Evolutionary conservation across 1,140 invertebrate species (phyloP).

Genomic region (Wiebesia pumilae): DNA sequence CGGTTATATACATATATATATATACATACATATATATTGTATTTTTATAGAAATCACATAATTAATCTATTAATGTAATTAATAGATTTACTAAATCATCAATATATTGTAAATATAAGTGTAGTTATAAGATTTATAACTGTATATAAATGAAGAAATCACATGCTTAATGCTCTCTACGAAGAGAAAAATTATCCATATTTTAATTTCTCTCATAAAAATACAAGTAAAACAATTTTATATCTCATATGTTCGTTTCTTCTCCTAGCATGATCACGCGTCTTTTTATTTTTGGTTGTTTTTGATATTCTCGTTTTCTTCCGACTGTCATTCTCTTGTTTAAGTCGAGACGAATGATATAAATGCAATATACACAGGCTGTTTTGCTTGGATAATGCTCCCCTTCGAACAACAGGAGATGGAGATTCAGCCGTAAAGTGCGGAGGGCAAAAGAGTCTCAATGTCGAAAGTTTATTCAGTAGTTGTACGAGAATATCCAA

Average conservation of each 20-base stretch:
- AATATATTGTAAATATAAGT: too few relatives aligned
- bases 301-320: constrained; percentile 14
- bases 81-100: too few relatives aligned
- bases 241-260: not conserved
- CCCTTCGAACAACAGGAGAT: not conserved
- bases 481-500: not conserved
- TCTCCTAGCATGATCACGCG: not conserved
- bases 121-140: too few relatives aligned
- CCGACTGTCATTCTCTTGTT: not conserved
- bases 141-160: too few relatives aligned
- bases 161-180: too few relatives aligned
- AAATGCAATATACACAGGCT: constrained; percentile 30
- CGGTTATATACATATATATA: too few relatives aligned
- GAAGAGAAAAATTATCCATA: too few relatives aligned
- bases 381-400: constrained; percentile 37
- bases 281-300: not conserved
- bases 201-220: too few relatives aligned
- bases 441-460: not conserved
- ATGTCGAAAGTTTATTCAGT: constrained; percentile 34
- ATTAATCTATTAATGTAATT: too few relatives aligned
- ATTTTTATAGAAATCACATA: too few relatives aligned
- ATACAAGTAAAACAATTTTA: not conserved
- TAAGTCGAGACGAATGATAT: constrained; percentile 8
- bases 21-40: too few relatives aligned
- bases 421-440: not conserved